Base-by-base conservation (phyloP, 2,888 invertebrate genomes). In the Tromatobia lineatoria region DNA sequence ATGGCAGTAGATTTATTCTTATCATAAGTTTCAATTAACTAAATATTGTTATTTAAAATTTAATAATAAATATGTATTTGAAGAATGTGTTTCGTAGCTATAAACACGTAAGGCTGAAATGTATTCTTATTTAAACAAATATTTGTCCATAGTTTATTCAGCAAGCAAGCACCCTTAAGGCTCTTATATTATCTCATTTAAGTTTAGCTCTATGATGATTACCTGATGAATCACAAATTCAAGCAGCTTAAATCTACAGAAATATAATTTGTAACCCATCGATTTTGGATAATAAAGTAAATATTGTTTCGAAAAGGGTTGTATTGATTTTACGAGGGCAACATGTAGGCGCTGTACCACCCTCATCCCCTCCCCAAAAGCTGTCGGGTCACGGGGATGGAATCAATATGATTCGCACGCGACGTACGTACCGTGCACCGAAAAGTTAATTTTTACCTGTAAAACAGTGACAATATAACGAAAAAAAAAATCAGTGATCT, bases 361-460 rank as follows among this genome's bases (percentile, higher is more conserved):
- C 81, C 79, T 77, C 69, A 87, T 86, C 90, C 89, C 89, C 90
- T 88, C 91, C 80, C 88, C 87, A 64, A 50, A 38, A 38, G 83
- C 86, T 83, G 73, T 79, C 78, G 84, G 85, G 83, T 83, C 87
- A 86, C 85, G 87, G 88, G 88, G 83, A 69, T 87, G 86, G 88
- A 90, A 93, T 93, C 93, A 90, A 93, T 93, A 93, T 90, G 89
- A 90, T 89, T 88, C 87, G 87, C 87, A 88, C 88, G 89, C 89
- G 91, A 89, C 85, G 86, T 73, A 82, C 81, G 52, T 71, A 74
- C 47, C 47, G 80, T 80, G 73, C 80, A 79, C 47, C 52, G 75
- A 54, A 74, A 86, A 88, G 85, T 82, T 69, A 82, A 81, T 86
- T 88, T 81, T 81, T 76, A 85, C 84, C 83, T 69, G 74, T 83